These are phyloP conservation scores for Shinisaurus crocodilurus DNA, from an alignment of 2,113 vertebrate species.

Conservation along the genomic window DNA sequence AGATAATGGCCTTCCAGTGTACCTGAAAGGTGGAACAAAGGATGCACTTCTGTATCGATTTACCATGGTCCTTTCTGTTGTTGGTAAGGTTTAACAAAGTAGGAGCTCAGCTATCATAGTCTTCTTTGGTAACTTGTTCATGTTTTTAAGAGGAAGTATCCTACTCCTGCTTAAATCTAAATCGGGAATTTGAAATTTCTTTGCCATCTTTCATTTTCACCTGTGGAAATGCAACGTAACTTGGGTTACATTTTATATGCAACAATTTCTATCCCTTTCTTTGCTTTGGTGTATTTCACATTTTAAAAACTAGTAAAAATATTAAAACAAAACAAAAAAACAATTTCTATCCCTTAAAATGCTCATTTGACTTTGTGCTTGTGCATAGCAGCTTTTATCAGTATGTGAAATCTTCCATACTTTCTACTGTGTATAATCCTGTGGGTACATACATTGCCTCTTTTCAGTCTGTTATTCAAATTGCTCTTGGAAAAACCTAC, in stretches of 20 bases:
- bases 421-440: not conserved
- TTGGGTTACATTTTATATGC: not conserved
- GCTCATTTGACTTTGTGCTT: not conserved
- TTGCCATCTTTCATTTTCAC: not conserved
- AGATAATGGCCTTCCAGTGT: constrained; percentile 89
- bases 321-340: too few species aligned
- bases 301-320: too few species aligned
- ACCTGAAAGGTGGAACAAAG: constrained; percentile 86
- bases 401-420: not conserved
- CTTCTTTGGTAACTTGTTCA: not conserved
- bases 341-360: not conserved
- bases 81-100: constrained; percentile 79
- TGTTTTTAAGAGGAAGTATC: not conserved
- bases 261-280: not conserved
- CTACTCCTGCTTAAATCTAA: not conserved
- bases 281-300: too few species aligned
- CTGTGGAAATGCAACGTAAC: not conserved
- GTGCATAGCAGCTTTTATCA: not conserved
- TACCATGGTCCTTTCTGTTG: constrained; percentile 80
- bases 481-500: not conserved
- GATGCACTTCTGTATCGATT: constrained; percentile 86
- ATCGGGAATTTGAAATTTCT: not conserved
- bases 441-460: not conserved
- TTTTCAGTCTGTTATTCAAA: constrained; percentile 22
- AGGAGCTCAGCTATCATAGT: not conserved